Percentiles rank a stretch among this genome's conserved stretches.
Evolutionary conservation across 2,888 invertebrate genomes (phyloP).

Genomic region (Eupithecia pulchellata): DNA sequence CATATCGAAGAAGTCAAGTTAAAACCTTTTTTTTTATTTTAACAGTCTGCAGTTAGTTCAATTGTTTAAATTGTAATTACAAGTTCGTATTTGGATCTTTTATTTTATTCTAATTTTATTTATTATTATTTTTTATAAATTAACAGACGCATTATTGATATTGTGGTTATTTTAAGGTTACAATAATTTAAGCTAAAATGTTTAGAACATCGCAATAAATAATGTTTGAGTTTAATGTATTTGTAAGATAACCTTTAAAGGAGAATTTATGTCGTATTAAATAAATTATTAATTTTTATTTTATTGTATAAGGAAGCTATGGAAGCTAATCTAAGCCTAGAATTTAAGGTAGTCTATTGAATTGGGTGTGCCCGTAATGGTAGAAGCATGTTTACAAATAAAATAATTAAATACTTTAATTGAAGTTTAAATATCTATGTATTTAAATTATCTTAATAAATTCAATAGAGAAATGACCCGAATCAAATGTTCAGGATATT

Average conservation of each 20-base stretch:
- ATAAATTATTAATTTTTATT: conserved; percentile 14
- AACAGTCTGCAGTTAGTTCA: too few species aligned
- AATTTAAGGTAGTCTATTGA: too few species aligned
- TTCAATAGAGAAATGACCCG: too few species aligned
- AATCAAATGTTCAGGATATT: background rate
- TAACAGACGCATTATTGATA: conserved; percentile 6
- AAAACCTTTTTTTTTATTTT: conserved; percentile 25
- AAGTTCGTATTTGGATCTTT: too few species aligned
- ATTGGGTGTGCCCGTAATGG: too few species aligned
- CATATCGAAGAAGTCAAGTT: too few species aligned
- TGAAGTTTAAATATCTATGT: too few species aligned
- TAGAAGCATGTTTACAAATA: background rate
- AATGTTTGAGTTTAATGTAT: conserved; percentile 26
- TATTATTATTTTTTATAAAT: conserved; percentile 4
- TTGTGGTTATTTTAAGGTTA: conserved; percentile 16
- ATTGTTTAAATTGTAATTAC: too few species aligned
- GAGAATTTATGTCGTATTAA: conserved; percentile 15
- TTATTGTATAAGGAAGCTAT: too few species aligned
- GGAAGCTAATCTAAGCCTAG: too few species aligned
- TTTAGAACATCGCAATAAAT: conserved; percentile 18
- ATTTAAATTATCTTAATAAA: too few species aligned
- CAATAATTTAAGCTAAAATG: conserved; percentile 20
- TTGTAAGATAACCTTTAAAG: conserved; percentile 21
- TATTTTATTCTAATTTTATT: conserved; percentile 24
- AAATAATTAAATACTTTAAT: too few species aligned